phyloP scores from a whole-genome alignment of 2,888 invertebrate genomes.

The Drosophila nigricruria region DNA sequence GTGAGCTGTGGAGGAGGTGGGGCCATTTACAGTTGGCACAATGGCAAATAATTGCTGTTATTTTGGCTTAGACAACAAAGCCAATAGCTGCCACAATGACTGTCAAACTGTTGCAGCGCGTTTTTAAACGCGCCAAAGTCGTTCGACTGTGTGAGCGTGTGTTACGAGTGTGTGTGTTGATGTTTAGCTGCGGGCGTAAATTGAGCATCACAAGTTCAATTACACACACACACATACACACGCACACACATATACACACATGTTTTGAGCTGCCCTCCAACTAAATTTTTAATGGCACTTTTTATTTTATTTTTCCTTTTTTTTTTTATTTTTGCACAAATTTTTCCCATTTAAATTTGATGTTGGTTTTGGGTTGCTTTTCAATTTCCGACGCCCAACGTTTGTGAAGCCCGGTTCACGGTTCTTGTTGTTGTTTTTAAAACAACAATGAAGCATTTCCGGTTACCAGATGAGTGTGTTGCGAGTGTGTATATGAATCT shows the following conservation, averaged over 20 bases:
- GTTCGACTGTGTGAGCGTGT: conserved; percentile 38
- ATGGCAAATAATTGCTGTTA: conserved; percentile 55
- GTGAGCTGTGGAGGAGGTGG: conserved; percentile 6
- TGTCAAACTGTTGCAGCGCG: conserved; percentile 52
- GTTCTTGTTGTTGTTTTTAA: conserved; percentile 39
- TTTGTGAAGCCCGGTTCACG: conserved; percentile 5
- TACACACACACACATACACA: conserved; percentile 26
- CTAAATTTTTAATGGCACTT: conserved; percentile 72
- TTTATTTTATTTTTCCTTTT: conserved; percentile 46
- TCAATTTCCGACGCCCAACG: conserved; percentile 72
- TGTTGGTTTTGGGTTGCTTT: conserved; percentile 78
- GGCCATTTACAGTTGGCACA: conserved; percentile 42
- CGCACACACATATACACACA: conserved; percentile 1
- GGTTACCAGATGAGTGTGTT: conserved; percentile 40
- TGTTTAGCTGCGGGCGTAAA: conserved; percentile 59
- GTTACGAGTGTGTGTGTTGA: conserved; percentile 20
- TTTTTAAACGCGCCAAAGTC: conserved; percentile 44
- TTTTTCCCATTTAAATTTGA: conserved; percentile 67
- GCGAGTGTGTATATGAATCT: not conserved
- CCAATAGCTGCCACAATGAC: conserved; percentile 31
- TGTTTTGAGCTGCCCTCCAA: conserved; percentile 54
- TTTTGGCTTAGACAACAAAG: conserved; percentile 46
- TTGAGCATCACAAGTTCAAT: conserved; percentile 73
- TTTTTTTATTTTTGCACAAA: conserved; percentile 50
- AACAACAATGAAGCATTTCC: conserved; percentile 75